These are phyloP conservation scores for Zhengitettix transpicula DNA, from an alignment of 2,888 invertebrate genomes.

Conservation along the genomic window DNA sequence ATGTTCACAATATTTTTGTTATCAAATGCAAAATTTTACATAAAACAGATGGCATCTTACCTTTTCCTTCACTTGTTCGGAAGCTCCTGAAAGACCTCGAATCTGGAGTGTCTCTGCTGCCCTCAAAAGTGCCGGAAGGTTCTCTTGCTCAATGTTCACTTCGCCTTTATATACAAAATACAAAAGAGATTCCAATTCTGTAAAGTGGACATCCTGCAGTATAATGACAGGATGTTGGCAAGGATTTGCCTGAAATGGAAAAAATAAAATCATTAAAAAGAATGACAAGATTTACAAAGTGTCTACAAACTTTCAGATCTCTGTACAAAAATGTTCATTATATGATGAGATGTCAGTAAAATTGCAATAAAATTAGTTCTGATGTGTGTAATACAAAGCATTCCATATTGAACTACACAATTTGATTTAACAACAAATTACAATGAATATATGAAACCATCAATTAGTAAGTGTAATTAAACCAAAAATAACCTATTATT, in stretches of 20 bases:
- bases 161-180: constrained; percentile 21
- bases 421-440: no score
- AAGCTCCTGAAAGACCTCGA: constrained; percentile 18
- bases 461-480: no score
- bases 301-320: no score
- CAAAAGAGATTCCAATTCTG: constrained; percentile 18
- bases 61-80: constrained; percentile 14
- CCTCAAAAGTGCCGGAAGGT: constrained; percentile 17
- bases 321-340: no score
- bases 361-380: no score
- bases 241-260: constrained; percentile 45
- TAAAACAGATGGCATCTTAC: constrained; percentile 2
- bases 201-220: constrained; percentile 18
- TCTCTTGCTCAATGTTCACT: constrained; percentile 20
- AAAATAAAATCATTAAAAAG: no score
- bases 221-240: constrained; percentile 35
- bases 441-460: no score
- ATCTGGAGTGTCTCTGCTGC: constrained; percentile 20
- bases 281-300: no score
- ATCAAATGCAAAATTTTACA: background rate
- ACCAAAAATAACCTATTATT: no score
- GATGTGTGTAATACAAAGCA: no score
- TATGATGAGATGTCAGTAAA: no score
- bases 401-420: no score
- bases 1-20: background rate